Conservation (phyloP, 2,888 invertebrate species). For the Shargacucullia verbasci region DNA sequence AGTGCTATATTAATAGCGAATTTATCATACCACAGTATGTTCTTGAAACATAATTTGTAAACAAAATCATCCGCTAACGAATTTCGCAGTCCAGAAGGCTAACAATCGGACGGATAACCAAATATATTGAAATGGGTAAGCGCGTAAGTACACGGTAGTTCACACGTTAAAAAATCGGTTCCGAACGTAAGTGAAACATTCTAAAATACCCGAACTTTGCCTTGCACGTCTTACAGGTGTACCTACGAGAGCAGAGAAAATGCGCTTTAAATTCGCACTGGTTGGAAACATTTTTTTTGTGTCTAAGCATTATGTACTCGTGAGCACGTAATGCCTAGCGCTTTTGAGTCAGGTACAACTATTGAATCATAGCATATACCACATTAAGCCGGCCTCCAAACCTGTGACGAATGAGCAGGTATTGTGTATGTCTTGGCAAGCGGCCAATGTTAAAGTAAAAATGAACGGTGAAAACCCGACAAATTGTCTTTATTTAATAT, state of each 20-base stretch:
- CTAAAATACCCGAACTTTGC: no score
- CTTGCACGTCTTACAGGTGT: no score
- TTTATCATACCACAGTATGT: slow-evolving; percentile 21
- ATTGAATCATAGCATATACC: slow-evolving; percentile 40
- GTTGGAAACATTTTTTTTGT: no score
- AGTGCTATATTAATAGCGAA: slow-evolving; percentile 34
- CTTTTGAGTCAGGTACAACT: slow-evolving; percentile 22
- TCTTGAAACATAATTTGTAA: slow-evolving; percentile 28
- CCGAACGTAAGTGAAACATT: no score
- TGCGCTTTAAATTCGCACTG: no score
- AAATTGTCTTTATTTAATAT: slow-evolving; percentile 56
- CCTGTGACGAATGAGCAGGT: slow-evolving; percentile 70
- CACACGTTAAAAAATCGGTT: no score
- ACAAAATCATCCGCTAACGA: slow-evolving; percentile 19
- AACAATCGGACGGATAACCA: not conserved
- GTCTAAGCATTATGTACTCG: no score
- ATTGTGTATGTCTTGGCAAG: slow-evolving; percentile 74
- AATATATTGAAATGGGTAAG: no score
- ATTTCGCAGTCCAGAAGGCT: not conserved
- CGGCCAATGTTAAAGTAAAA: slow-evolving; percentile 75
- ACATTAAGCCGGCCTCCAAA: slow-evolving; percentile 67
- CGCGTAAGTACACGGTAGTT: no score
- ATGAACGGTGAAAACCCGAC: slow-evolving; percentile 59
- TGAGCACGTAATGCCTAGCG: slow-evolving; percentile 3
- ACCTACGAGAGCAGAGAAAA: no score